Evolutionary conservation across 1,140 invertebrate genomes (phyloP), one percentile per base, ranked within the genome.

Genomic region (Magallana gigas): DNA sequence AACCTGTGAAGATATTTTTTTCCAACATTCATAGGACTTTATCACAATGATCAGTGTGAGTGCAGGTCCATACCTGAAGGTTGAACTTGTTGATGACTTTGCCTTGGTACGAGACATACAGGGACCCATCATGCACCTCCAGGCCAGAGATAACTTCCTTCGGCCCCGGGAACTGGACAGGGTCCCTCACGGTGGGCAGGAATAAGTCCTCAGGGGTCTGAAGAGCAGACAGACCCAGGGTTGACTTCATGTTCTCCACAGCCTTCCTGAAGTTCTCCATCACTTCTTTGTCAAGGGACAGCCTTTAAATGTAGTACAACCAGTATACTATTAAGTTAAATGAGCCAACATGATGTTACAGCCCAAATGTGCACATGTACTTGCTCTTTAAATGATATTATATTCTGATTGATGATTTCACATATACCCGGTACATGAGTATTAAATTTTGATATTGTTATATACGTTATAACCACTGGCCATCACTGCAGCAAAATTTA

Each of bases 31-130:
- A 48, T 48, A 48, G 36, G 36, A 48, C 36, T 48, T 48, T 4
- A 48, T 48, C 36, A 48, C 0, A 48, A 48, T 3, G 36, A 48
- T 48, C 36, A 48, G 36, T 48, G 36, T 48, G 36, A 48, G 36
- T 48, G 36, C 36, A 48, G 36, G 36, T 48, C 14, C 16, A 68
- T 89, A 91, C 90, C 86, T 88, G 83, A 23, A 90, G 48, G 57
- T 87, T 68, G 85, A 88, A 92, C 18, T 85, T 88, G 29, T 85
- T 85, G 23, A 90, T 82, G 57, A 82, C 85, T 9, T 76, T 68
- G 14, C 85, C 84, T 62, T 90, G 86, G 18, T 88, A 92, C 12
- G 89, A 90, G n/a, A 90, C 88, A 87, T 89, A 92, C 0, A 92
- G 60, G 56, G 76, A 57, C 8, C 87, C 59, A 18, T 85, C 83